Evolutionary conservation across 1,140 invertebrate genomes (phyloP).

Genomic region (Vanessa atalanta): DNA sequence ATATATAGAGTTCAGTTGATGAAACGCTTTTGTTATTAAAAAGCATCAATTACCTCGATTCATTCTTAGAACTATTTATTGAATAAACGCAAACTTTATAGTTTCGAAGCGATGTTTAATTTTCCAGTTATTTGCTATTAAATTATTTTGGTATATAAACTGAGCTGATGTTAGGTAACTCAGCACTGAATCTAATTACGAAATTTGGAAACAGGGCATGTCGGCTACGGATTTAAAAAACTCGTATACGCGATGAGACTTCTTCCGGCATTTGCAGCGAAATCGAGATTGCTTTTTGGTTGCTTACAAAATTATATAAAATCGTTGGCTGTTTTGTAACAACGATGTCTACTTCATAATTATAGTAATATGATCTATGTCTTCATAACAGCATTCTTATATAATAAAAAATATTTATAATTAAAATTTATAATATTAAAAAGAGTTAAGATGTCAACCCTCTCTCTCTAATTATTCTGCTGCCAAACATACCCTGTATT

Average conservation of each 20-base stretch:
- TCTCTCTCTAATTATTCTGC: no score
- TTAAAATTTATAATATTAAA: no score
- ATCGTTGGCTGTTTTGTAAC: neutral
- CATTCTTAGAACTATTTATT: conserved; percentile 4
- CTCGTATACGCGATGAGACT: conserved; percentile 5
- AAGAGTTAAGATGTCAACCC: no score
- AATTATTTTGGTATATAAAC: neutral
- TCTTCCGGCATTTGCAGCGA: conserved; percentile 8
- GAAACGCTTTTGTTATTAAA: conserved; percentile 23
- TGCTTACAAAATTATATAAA: conserved; percentile 1
- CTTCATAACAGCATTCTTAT: no score
- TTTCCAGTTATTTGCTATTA: neutral
- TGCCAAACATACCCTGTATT: no score
- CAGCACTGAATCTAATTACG: conserved; percentile 10
- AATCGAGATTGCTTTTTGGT: conserved; percentile 3
- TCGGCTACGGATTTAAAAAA: conserved; percentile 14
- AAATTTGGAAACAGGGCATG: conserved; percentile 21
- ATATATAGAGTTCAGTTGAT: conserved; percentile 20
- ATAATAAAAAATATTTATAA: no score
- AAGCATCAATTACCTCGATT: conserved; percentile 19
- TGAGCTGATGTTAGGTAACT: conserved; percentile 1
- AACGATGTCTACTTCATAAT: neutral
- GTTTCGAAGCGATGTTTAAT: neutral
- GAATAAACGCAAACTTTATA: neutral
- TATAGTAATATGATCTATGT: neutral